These are phyloP conservation scores for Stratiolaelaps scimitus DNA, from an alignment of 1,140 invertebrate genomes.

Conservation along the genomic window DNA sequence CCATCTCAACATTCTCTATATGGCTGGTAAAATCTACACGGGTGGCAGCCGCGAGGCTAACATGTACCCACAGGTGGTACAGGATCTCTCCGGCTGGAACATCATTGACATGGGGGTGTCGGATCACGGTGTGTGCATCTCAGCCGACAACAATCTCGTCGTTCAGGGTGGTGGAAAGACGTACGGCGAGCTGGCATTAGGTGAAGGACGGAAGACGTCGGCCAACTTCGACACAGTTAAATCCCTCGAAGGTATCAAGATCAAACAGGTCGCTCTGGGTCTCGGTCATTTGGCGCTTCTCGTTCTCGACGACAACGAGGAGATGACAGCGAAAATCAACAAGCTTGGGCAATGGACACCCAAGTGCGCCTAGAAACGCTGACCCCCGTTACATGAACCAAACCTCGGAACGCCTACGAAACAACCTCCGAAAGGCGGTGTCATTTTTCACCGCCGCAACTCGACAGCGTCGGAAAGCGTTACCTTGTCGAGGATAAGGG, in stretches of 20 bases:
- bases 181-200: conserved; percentile 63
- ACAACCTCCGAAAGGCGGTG: too few species aligned
- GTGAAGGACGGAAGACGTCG: conserved; percentile 18
- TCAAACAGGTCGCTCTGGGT: conserved; percentile 18
- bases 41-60: conserved; percentile 67
- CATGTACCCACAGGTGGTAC: conserved; percentile 90
- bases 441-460: too few species aligned
- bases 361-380: not conserved
- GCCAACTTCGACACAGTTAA: conserved; percentile 24
- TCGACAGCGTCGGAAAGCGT: too few species aligned
- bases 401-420: too few species aligned
- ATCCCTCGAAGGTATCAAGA: conserved; percentile 25
- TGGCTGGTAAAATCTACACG: conserved; percentile 81
- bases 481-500: too few species aligned
- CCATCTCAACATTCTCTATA: conserved; percentile 59
- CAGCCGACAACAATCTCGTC: conserved; percentile 76
- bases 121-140: conserved; percentile 57
- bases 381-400: too few species aligned
- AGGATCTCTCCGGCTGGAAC: conserved; percentile 79
- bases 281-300: conserved; percentile 24
- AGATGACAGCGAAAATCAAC: conserved; percentile 26
- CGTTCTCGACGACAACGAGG: conserved; percentile 15
- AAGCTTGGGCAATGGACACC: conserved; percentile 21
- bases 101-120: conserved; percentile 61
- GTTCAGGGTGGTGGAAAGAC: conserved; percentile 81